phyloP scores from a whole-genome alignment of 2,888 invertebrate genomes.

The Heliconius hortense region DNA sequence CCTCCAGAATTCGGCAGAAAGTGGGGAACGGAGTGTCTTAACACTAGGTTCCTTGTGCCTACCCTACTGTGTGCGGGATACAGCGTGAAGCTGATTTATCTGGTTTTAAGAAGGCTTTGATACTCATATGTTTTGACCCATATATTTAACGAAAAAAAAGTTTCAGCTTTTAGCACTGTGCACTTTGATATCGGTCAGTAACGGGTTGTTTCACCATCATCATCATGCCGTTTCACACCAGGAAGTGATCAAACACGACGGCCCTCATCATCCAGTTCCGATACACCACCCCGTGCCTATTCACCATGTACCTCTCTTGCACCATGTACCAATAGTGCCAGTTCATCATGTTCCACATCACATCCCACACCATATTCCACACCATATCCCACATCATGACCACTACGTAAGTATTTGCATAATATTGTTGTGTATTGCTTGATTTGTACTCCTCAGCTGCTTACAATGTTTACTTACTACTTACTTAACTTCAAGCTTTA shows the following conservation, averaged over 20 bases:
- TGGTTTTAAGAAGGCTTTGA: background rate
- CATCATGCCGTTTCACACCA: conserved; percentile 73
- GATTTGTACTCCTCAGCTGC: background rate
- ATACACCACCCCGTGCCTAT: conserved; percentile 53
- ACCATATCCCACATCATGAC: conserved; percentile 63
- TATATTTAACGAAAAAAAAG: no score
- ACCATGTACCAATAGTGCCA: conserved; percentile 38
- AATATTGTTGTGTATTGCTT: background rate
- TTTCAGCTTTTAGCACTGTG: conserved; percentile 61
- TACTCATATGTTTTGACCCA: background rate
- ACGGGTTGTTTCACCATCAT: conserved; percentile 66
- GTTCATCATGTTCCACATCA: conserved; percentile 56
- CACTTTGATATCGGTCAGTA: conserved; percentile 62
- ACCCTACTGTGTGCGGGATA: no score
- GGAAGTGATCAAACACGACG: conserved; percentile 67
- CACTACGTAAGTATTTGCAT: conserved; percentile 65
- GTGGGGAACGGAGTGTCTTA: no score
- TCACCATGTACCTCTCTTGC: conserved; percentile 51
- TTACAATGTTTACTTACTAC: no score
- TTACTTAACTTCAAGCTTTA: no score
- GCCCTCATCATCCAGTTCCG: conserved; percentile 56
- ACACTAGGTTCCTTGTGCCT: no score
- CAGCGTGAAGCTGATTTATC: background rate
- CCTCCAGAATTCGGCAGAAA: no score
- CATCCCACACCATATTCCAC: conserved; percentile 54